Evolutionary conservation across 2,113 vertebrate species (phyloP).

Genomic region (Pantherophis guttatus): DNA sequence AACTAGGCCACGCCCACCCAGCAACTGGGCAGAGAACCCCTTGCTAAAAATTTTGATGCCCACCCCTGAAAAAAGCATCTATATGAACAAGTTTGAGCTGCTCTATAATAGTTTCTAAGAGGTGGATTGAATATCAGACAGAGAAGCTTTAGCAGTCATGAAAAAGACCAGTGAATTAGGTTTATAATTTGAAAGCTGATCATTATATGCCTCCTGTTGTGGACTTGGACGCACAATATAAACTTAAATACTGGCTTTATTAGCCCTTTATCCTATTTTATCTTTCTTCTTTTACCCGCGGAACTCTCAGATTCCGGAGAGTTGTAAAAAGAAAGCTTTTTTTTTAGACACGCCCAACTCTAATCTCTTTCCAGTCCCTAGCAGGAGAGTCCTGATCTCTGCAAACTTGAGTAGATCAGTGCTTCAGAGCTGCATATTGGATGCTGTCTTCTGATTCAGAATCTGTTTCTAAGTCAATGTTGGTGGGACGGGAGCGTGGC

Average conservation of each 20-base stretch:
- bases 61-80: too few species aligned
- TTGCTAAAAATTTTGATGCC: too few species aligned
- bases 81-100: background rate
- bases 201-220: background rate
- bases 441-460: constrained; percentile 21
- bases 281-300: too few species aligned
- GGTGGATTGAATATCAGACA: background rate
- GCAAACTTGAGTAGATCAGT: background rate
- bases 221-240: background rate
- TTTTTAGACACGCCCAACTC: background rate
- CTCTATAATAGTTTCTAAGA: background rate
- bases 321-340: background rate
- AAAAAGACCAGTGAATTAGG: background rate
- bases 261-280: background rate
- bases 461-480: background rate
- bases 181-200: background rate
- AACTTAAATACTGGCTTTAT: background rate
- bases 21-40: too few species aligned
- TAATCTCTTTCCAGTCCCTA: too few species aligned
- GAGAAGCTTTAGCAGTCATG: background rate
- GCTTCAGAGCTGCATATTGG: constrained; percentile 13
- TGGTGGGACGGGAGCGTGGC: background rate
- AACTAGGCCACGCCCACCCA: too few species aligned
- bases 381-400: background rate
- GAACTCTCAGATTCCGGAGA: background rate